Base-by-base conservation (phyloP, 2,113 vertebrate species). In the Centropristis striata region DNA sequence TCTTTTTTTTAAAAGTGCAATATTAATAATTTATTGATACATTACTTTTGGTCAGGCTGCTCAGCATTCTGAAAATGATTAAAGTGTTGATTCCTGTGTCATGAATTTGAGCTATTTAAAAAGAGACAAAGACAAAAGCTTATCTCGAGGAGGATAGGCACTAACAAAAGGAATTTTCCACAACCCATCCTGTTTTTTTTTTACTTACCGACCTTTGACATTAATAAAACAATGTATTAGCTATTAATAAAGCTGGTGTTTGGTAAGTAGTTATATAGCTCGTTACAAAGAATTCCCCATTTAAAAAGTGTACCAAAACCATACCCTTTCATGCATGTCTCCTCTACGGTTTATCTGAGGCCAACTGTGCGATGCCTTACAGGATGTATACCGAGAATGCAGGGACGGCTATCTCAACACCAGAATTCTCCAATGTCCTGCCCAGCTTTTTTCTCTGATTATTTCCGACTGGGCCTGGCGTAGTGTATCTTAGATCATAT, bases 381-480 rank as follows among this genome's bases (percentile, higher is more conserved):
- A 78, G 42, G 57, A 60, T 51, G 50, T 47, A 55, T 64, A 74
- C 59, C 47, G 28, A 21, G n/a, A 58, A 23, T 27, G 16, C 39
- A 50, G 18, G 55, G 66, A 55, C 16, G 41, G 55, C 21, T 54
- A 71, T 77, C 37, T 41, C n/a, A 41, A 42, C 32, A 25, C 54
- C 18, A 36, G 20, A 58, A 65, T 46, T 71, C 49, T 15, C 57
- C 42, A 20, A 1, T n/a, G 44, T 66, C 68, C 61, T 41, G 13
- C 46, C 65, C 55, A 20, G 13, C n/a, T 64, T 47, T 28, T 70
- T 41, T 65, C n/a, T 5, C 36, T 28, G 13, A 60, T 74, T 57
- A 67, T 51, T 58, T 60, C 58, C 9, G 1, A 21, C 53, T 68
- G 47, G 46, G 42, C 46, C 37, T 11, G n/a, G 21, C 13, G 16